Evolutionary conservation across 2,888 invertebrate genomes (phyloP), one percentile per base, ranked within the genome.

Genomic region (Steinernema scapterisci): DNA sequence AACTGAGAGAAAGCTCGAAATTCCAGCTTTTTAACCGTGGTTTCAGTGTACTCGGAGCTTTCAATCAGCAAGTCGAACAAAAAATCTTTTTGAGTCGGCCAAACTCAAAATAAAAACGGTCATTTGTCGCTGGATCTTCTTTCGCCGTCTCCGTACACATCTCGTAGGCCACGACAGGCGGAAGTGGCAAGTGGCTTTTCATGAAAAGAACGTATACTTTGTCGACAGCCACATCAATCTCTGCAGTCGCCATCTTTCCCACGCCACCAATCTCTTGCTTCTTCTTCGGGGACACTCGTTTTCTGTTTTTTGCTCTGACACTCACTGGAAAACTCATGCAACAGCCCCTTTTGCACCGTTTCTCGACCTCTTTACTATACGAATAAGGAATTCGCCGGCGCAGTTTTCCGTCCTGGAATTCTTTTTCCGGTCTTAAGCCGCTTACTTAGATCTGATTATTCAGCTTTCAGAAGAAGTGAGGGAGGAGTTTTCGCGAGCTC

Each of bases 191-290:
- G 38, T 38, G 38, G 38, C 38, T 38, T 38, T 38, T 38, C 48
- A 48, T 19, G 25, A 19, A 63, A 63, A 63, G 25, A 31, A 27
- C 63, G 63, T 25, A 11, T 54, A 63, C 63, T 38, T 25, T 31
- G 11, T n/a, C 63, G 31, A 31, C 63, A 16, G 63, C 11, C 63
- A 25, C 63, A 63, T 63, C 63, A 63, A 63, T 63, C 63, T 27
- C 63, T 25, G 25, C 54, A 38, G 38, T 54, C 54, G 21, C 13
- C 54, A 16, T 16, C 63, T 21, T 63, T 63, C 63, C 63, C 63
- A 63, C 31, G 31, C 7, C 54, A 5, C 25, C 54, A 11, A 2
- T 19, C 54, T 63, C 31, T n/a, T 38, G 5, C n/a, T n/a, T 11
- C 63, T 48, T 16, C 63, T 25, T 54, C 54, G 21, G 25, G 5